Evolutionary conservation across 2,888 invertebrate genomes (phyloP), one percentile per base, ranked within the genome.

Genomic region (Melinaea marsaeus): DNA sequence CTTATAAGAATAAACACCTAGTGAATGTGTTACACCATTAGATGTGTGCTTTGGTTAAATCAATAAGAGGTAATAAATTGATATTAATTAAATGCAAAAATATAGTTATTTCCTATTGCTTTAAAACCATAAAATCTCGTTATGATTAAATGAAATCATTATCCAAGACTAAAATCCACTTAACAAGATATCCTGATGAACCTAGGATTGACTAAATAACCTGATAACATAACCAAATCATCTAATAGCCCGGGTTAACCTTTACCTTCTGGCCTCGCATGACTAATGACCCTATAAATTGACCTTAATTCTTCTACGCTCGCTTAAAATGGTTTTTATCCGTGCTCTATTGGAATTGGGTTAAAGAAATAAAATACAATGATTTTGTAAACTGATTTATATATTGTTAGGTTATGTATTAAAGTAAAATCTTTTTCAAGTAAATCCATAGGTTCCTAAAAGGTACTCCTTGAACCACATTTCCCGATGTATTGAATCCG

Each of bases 281-380:
- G 71, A 75, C 76, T 74, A 74, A 77, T 74, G 79, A 74, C 75
- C 78, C 72, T 71, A 79, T 82, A 80, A 84, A 83, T 83, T 82
- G 78, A 75, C 79, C 81, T 74, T 78, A 80, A 81, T 82, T 76
- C 70, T 69, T 67, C 65, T 66, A 64, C 69, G 71, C 69, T 67
- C 69, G 69, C 68, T 73, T 76, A 64, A 71, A 54, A 62, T 62
- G 58, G n/a, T 56, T 58, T 58, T 57, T 64, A 55, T 58, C 58
- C 37, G 33, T 57, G 55, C 48, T 58, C 59, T 54, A 61, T 61
- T 37, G 32, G 7, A 51, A 32, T 51, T 9, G 2, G 22, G 32
- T 51, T 51, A 51, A 3, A 32, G 32, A 51, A 7, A 32, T 51
- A 51, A n/a, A 32, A 48, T 22, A 37, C 37, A 37, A 37, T 9